Evolutionary conservation across 2,888 invertebrate species (phyloP), one percentile per base, ranked within the genome.

Genomic region (Cerceris ruficornis): DNA sequence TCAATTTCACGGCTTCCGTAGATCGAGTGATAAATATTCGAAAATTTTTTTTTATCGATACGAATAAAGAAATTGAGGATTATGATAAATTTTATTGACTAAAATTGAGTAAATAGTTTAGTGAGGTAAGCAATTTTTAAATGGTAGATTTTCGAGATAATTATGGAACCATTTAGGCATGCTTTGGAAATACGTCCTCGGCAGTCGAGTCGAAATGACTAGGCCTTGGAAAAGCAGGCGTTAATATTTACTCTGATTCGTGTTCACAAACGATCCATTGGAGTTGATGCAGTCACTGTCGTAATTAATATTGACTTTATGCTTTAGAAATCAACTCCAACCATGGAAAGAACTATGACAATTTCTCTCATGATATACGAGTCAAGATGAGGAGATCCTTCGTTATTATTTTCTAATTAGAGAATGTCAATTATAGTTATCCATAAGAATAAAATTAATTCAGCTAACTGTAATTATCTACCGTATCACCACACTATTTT

Each of bases 181-280:
- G 39, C 50, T 75, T 75, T 17, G 52, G 50, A 55, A 65, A 50
- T 54, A 50, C 64, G 62, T 14, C 0, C 14, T 13, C 41, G 28
- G 17, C n/a, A 41, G 17, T 17, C 59, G 43, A 39, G 52, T 49
- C 43, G 14, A 14, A 50, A 11, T 55, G 57, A 58, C 65, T 67
- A 67, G 64, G 64, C 71, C 73, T 83, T 79, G 76, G 69, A 17
- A 59, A 64, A 67, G 42, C 69, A 75, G 64, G 58, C 74, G 64
- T 71, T 62, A 69, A 76, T 77, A 58, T 83, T 85, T 82, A 77
- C 62, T 68, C 74, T 67, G 85, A 73, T 76, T 69, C 66, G 66
- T 59, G 59, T 28, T 58, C 50, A 54, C 43, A 64, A 78, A 76
- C 70, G 68, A 74, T 57, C 41, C 54, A 58, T 49, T 50, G 17